Evolutionary conservation across 2,888 invertebrate genomes (phyloP).

Genomic region (Pseudanteris insignis): DNA sequence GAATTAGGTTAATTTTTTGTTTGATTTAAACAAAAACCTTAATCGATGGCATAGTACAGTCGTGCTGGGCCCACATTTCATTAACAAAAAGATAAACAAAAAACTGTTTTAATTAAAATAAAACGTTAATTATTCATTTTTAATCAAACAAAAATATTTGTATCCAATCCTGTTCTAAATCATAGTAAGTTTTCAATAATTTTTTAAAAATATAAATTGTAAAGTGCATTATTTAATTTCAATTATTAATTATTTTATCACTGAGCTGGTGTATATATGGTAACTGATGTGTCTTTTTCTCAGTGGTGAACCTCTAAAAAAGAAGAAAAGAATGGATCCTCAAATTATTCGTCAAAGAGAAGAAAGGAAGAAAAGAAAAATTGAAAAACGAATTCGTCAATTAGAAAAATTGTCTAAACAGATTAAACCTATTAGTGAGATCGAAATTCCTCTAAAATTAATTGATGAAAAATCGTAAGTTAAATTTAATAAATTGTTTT

Average conservation of each 20-base stretch:
- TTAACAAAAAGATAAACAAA: too few species aligned
- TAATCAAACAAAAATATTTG: too few species aligned
- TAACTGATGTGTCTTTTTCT: too few species aligned
- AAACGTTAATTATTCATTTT: too few species aligned
- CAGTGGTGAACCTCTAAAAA: constrained; percentile 89
- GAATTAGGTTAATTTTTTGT: too few species aligned
- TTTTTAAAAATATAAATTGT: constrained; percentile 1
- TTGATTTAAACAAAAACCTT: too few species aligned
- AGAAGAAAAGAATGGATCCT: constrained; percentile 87
- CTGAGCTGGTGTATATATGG: too few species aligned
- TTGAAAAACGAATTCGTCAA: constrained; percentile 87
- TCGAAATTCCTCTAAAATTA: constrained; percentile 77
- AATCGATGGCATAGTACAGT: too few species aligned
- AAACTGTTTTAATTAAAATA: too few species aligned
- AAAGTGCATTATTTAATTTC: too few species aligned
- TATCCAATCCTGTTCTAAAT: not conserved
- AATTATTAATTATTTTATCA: constrained; percentile 52
- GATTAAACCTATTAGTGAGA: constrained; percentile 89
- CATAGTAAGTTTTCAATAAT: constrained; percentile 4
- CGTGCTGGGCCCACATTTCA: too few species aligned
- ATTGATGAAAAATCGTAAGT: constrained; percentile 74
- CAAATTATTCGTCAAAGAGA: constrained; percentile 81
- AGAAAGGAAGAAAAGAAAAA: constrained; percentile 80
- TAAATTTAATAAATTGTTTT: not conserved
- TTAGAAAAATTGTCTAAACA: constrained; percentile 83